Evolutionary conservation across 2,113 vertebrate genomes (phyloP).

Genomic region (Heteronetta atricapilla): DNA sequence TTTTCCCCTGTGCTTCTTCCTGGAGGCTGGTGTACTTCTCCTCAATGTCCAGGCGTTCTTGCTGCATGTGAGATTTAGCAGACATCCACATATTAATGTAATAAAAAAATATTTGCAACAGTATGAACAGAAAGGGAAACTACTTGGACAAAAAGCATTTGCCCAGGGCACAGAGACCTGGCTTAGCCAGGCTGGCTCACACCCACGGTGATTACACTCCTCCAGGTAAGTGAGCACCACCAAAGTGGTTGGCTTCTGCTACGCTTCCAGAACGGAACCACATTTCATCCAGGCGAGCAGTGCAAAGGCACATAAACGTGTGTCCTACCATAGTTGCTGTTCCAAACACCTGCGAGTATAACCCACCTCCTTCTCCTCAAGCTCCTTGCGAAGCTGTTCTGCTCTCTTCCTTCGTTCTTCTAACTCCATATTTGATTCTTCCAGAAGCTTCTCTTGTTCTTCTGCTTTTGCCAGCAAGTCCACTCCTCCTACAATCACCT

Average conservation of each 20-base stretch:
- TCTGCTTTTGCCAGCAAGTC: conserved; percentile 98
- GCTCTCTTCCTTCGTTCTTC: conserved; percentile 93
- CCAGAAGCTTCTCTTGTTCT: conserved; percentile 95
- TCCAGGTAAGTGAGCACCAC: neutral
- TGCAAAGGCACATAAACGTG: rapidly evolving
- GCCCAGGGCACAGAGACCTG: neutral
- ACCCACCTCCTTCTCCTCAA: conserved; percentile 94
- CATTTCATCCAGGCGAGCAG: rapidly evolving
- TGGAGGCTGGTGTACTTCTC: conserved; percentile 98
- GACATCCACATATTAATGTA: neutral
- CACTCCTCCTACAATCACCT: conserved; percentile 97
- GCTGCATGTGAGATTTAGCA: conserved; percentile 75
- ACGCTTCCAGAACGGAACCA: neutral
- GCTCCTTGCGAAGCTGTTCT: conserved; percentile 92
- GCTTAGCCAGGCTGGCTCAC: neutral
- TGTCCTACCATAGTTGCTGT: neutral
- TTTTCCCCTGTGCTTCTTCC: conserved; percentile 98
- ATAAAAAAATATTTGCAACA: neutral
- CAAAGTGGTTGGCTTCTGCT: neutral
- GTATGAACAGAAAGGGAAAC: neutral
- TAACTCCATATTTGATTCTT: conserved; percentile 97
- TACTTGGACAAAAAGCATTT: neutral
- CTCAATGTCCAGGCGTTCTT: conserved; percentile 98
- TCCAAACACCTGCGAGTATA: neutral
- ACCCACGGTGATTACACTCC: neutral